Conservation (phyloP, 2,888 invertebrate species). For the Eurytoma californica region DNA sequence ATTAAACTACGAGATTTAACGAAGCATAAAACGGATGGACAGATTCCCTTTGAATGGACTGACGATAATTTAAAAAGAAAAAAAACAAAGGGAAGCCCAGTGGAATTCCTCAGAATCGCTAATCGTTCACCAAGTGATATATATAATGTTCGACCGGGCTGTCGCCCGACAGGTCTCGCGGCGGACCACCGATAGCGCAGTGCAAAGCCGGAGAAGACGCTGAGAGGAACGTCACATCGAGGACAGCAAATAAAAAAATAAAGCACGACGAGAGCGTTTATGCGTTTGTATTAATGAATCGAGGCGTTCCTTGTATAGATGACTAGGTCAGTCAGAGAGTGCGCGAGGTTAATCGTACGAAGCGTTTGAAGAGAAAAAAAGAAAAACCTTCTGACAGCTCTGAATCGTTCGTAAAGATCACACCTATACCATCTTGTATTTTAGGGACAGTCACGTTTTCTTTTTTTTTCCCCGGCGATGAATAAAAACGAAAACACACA, state of each 20-base stretch:
- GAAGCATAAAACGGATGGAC: constrained; percentile 19
- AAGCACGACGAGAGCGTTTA: constrained; percentile 8
- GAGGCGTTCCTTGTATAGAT: constrained; percentile 31
- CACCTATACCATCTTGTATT: background rate
- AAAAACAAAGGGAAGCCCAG: background rate
- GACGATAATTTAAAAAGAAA: background rate
- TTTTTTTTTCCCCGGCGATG: too few relatives aligned
- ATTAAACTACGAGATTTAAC: constrained; percentile 41
- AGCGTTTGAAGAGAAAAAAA: constrained; percentile 7
- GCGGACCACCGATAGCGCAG: constrained; percentile 13
- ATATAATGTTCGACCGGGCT: constrained; percentile 40
- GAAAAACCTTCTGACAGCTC: constrained; percentile 2
- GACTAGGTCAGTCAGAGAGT: constrained; percentile 41
- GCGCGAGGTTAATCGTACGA: constrained; percentile 38
- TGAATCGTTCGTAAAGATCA: constrained; percentile 43
- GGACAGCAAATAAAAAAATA: background rate
- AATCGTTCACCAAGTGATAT: constrained; percentile 47
- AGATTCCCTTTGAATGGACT: background rate
- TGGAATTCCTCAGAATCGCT: constrained; percentile 42
- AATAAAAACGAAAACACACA: background rate
- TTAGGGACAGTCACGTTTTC: too few relatives aligned
- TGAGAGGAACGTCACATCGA: background rate
- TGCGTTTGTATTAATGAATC: constrained; percentile 8
- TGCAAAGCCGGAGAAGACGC: constrained; percentile 32
- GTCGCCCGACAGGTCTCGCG: background rate